These are phyloP conservation scores for Luperina testacea DNA, from an alignment of 2,888 invertebrate species.

Conservation along the genomic window DNA sequence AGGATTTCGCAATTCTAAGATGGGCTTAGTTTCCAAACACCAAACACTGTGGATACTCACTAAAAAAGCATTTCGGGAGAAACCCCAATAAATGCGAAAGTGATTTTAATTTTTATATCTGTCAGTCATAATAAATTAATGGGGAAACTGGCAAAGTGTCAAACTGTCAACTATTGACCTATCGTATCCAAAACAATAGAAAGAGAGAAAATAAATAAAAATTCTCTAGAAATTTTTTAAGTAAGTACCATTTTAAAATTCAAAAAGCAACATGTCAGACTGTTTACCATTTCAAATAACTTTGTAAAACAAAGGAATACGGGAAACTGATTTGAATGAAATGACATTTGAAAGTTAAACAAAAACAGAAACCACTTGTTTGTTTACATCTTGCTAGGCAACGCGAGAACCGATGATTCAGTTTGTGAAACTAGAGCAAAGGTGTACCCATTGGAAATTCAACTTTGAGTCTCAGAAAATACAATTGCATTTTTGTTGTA, in stretches of 20 bases:
- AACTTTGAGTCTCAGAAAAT: background rate
- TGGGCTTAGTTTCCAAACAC: background rate
- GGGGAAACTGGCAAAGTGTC: background rate
- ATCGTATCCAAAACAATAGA: background rate
- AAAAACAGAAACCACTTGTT: slow-evolving; percentile 27
- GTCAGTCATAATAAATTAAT: background rate
- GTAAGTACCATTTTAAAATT: slow-evolving; percentile 3
- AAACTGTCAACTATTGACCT: background rate
- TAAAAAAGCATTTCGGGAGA: background rate
- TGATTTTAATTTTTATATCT: background rate
- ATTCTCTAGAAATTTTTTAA: background rate
- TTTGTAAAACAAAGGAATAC: slow-evolving; percentile 31
- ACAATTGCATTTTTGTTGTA: background rate
- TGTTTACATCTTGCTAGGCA: slow-evolving; percentile 62
- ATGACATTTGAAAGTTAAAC: slow-evolving; percentile 32
- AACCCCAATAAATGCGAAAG: background rate
- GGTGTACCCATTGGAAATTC: background rate
- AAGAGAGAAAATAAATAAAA: background rate
- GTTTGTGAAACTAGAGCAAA: slow-evolving; percentile 50
- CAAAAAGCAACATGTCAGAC: background rate
- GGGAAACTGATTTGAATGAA: slow-evolving; percentile 28
- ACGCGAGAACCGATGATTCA: slow-evolving; percentile 44
- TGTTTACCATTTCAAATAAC: background rate
- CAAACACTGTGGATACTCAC: background rate
- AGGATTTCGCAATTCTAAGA: background rate